Base-by-base conservation (phyloP, 1,140 invertebrate species). In the Rhyacophila brunnea region DNA sequence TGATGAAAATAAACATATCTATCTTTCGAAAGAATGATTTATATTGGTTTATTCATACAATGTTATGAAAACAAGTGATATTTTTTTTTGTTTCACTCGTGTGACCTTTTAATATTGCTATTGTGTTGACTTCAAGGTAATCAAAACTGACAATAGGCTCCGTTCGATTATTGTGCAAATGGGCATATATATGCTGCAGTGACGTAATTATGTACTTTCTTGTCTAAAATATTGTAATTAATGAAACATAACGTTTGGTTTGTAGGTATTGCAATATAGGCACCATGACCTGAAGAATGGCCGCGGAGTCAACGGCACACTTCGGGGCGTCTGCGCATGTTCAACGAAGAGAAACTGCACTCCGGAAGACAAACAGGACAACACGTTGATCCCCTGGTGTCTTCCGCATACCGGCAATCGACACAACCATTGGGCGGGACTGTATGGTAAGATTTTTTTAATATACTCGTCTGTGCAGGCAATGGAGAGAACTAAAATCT, bases 331-430 rank as follows among this genome's bases (percentile, higher is more conserved):
- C 32, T 95, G 93, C 71, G 75, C 79, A 9, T 95, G 93, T 77
- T 85, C 86, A 1, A 74, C 67, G 11, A 85, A 82, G 5, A 79
- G 72, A 13, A 11, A 79, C 0, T 94, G 92, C 74, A 84, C 89
- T 68, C 80, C 88, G 0, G 72, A 77, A 61, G 89, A 92, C 72
- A 83, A 84, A 47, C 93, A 95, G 77, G 87, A 86, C 68, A 89
- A 92, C 71, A 94, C 93, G 1, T 71, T 95, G 32, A 90, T 95
- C 49, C 92, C 93, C 1, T 95, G 93, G 93, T 94, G 92, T 71
- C 77, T 95, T 53, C 91, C 92, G 17, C 92, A 95, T 71, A 95
- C 92, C 1, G 89, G 84, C 19, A 91, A 93, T 73, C 73, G 91
- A 18, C 90, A 95, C 72, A 92, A 92, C 74, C 79, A 95, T 74